Evolutionary conservation across 2,888 invertebrate genomes (phyloP), one percentile per base, ranked within the genome.

Genomic region (Ornithoptera alexandrae): DNA sequence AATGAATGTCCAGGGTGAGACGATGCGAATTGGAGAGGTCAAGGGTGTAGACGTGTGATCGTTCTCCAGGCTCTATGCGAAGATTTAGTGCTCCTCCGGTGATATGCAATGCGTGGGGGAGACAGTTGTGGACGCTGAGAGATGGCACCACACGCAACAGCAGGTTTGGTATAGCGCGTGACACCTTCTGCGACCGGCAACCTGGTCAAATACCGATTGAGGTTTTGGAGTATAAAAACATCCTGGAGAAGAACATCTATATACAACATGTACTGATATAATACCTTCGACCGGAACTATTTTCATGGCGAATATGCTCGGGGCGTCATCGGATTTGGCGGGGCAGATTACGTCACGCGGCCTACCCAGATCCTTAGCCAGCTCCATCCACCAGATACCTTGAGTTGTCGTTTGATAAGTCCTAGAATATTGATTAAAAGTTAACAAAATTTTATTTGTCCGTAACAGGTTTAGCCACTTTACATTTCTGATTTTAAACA

Each of bases 361-460:
- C 0, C 93, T 93, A 62, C 95, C 95, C 71, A 95, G 87, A 75
- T 95, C 94, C 5, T 93, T 94, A 0, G 94, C 94, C 71, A 97
- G 84, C 74, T 97, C 96, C 88, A 94, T 95, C 97, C 97, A 97
- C 95, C 96, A 97, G 60, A 97, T 94, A 1, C 96, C 95, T 70
- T 94, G 94, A 0, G 94, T 94, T 42, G 96, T 95, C 17, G 95
- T 94, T 77, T 95, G 94, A 81, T 96, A 96, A 71, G 95, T 95
- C 76, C 94, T 95, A 77, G 20, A 82, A 62, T 1, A 61, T 30
- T 5, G 50, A 50, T 58, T 20, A 65, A n/a, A 39, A 30, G 10
- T 39, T 39, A 10, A 39, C 39, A 7, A 39, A 39, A 39, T 39
- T 39, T 0, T 7, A 39, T 39, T 7, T 39, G 4, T 30, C 6